phyloP scores from a whole-genome alignment of 1,140 invertebrate genomes.

The Triops cancriformis region DNA sequence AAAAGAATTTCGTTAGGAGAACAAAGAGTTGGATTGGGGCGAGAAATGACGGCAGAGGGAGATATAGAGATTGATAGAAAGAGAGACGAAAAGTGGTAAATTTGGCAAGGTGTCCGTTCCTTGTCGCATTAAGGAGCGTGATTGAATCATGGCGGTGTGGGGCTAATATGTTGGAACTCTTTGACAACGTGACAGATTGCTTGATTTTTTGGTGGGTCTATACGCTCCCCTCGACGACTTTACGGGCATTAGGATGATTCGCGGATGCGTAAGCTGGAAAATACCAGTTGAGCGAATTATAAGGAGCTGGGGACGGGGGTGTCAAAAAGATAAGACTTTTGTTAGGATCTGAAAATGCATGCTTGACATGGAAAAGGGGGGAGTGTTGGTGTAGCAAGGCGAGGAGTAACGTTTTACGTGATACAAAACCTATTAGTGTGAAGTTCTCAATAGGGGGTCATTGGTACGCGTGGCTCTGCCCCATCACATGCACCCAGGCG shows the following conservation, averaged over 20 bases:
- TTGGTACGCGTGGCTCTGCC: too few species aligned
- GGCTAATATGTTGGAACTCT: background rate
- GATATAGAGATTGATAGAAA: constrained; percentile 7
- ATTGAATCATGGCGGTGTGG: background rate
- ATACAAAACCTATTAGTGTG: too few species aligned
- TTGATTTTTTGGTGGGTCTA: background rate
- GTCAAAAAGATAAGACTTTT: too few species aligned
- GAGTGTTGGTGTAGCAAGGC: too few species aligned
- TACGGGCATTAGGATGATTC: background rate
- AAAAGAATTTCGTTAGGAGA: background rate
- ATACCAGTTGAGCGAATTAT: too few species aligned
- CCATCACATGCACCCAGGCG: too few species aligned
- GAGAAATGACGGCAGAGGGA: background rate
- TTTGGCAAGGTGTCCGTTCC: background rate
- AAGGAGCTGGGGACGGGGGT: too few species aligned
- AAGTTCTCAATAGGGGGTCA: too few species aligned
- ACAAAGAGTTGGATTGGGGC: background rate
- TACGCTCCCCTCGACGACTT: background rate
- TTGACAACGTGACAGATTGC: background rate
- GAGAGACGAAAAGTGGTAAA: background rate
- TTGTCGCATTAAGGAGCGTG: background rate
- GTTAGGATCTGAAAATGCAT: too few species aligned
- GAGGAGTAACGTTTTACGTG: too few species aligned
- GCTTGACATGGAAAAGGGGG: too few species aligned
- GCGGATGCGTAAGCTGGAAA: too few species aligned